Evolutionary conservation across 2,113 vertebrate species (phyloP).

Genomic region (Oxygymnocypris stewartii): DNA sequence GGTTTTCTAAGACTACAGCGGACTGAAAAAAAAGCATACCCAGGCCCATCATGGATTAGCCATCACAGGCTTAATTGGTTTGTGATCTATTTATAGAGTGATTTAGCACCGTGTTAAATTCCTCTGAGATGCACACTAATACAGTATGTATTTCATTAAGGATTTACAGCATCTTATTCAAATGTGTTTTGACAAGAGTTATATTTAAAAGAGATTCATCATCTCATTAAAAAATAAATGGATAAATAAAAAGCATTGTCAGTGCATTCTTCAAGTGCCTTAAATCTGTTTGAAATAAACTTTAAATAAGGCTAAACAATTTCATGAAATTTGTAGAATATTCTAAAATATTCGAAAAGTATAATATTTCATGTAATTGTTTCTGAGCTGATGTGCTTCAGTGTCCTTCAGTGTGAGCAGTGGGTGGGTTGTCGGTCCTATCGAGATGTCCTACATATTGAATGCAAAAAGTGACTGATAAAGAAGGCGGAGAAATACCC

Average conservation of each 20-base stretch:
- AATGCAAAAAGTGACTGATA: conserved; percentile 65
- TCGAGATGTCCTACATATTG: conserved; percentile 74
- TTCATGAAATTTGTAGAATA: not conserved
- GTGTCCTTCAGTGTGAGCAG: not conserved
- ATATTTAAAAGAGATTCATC: conserved; percentile 34
- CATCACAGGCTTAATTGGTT: conserved; percentile 40
- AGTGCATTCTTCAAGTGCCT: not conserved
- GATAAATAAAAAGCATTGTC: conserved; percentile 9
- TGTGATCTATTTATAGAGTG: conserved; percentile 48
- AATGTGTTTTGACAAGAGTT: conserved; percentile 42
- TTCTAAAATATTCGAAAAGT: not conserved
- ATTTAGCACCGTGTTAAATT: conserved; percentile 41
- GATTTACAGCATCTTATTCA: conserved; percentile 49
- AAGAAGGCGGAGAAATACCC: conserved; percentile 61
- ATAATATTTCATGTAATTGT: not conserved
- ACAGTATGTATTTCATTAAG: conserved; percentile 55
- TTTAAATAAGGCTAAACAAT: not conserved
- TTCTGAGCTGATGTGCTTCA: not conserved
- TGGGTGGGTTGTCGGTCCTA: conserved; percentile 61
- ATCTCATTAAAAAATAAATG: conserved; percentile 22
- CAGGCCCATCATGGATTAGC: conserved; percentile 48
- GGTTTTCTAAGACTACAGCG: conserved; percentile 46
- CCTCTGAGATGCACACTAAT: conserved; percentile 40
- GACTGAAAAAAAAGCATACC: conserved; percentile 14
- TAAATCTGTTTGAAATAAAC: not conserved